A percentile compares a stretch with the other conserved stretches of the same genome.
These are phyloP conservation scores for Osmerus mordax DNA, from an alignment of 2,113 vertebrate species.

Conservation along the genomic window DNA sequence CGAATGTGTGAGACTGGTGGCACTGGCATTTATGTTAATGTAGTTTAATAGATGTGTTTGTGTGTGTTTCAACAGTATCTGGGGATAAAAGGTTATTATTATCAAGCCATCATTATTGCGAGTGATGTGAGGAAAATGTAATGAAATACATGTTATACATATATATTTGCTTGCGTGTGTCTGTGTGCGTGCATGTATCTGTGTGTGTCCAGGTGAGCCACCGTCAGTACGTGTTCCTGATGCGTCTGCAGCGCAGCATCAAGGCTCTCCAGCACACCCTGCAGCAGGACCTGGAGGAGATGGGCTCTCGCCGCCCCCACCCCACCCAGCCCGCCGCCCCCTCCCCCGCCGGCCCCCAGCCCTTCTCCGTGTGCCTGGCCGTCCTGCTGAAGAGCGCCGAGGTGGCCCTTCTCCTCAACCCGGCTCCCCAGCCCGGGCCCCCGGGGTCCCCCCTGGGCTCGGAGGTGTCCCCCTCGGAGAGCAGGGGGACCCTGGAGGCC, in stretches of 20 bases:
- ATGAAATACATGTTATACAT: too few species aligned
- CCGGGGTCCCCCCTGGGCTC: slow-evolving; percentile 70
- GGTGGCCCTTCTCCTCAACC: slow-evolving; percentile 87
- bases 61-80: too few species aligned
- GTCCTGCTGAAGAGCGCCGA: slow-evolving; percentile 88
- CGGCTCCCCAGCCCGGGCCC: slow-evolving; percentile 71
- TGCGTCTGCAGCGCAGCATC: slow-evolving; percentile 88
- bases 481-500: slow-evolving; percentile 69
- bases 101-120: too few species aligned
- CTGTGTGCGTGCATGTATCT: slow-evolving; percentile 6
- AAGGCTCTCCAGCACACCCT: slow-evolving; percentile 85
- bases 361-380: slow-evolving; percentile 81
- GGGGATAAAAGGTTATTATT: too few species aligned
- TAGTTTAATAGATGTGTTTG: too few species aligned
- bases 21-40: too few species aligned
- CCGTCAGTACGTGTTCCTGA: slow-evolving; percentile 88
- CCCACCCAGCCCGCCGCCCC: slow-evolving; percentile 65
- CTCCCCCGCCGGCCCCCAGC: slow-evolving; percentile 70
- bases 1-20: too few species aligned
- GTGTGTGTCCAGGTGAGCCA: slow-evolving; percentile 79
- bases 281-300: slow-evolving; percentile 84
- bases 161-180: neutral
- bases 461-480: slow-evolving; percentile 79
- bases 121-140: too few species aligned
- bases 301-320: slow-evolving; percentile 78